Evolutionary conservation across 2,888 invertebrate species (phyloP).

Genomic region (Brenthis daphne): DNA sequence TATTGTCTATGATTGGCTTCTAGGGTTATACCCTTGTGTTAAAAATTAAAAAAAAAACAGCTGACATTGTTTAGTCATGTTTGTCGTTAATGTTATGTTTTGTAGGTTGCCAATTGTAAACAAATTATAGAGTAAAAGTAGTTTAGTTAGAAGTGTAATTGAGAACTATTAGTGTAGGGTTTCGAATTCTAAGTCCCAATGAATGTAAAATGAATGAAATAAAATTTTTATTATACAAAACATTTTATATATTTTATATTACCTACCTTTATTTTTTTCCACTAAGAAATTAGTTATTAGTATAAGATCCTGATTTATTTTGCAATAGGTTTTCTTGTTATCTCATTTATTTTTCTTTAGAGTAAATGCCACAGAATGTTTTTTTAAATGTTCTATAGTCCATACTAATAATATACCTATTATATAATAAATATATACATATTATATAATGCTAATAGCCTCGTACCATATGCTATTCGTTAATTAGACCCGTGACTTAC

Average conservation of each 20-base stretch:
- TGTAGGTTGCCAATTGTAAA: conserved; percentile 27
- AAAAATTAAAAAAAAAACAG: neutral
- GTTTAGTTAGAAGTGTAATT: conserved; percentile 39
- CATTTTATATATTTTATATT: neutral
- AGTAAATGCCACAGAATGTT: too few species aligned
- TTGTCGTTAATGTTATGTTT: conserved; percentile 10
- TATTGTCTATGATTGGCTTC: conserved; percentile 23
- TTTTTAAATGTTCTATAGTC: too few species aligned
- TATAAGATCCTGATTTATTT: neutral
- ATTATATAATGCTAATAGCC: too few species aligned
- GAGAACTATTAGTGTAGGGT: conserved; percentile 42
- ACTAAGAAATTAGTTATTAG: neutral
- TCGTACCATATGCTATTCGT: too few species aligned
- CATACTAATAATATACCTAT: too few species aligned
- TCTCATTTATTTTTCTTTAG: too few species aligned
- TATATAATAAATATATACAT: too few species aligned
- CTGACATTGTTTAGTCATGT: conserved; percentile 2
- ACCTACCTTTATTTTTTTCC: neutral
- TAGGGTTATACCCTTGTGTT: conserved; percentile 5
- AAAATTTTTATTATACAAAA: conserved; percentile 30
- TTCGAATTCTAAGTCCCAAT: conserved; percentile 39
- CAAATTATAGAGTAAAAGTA: conserved; percentile 36
- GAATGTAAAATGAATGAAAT: conserved; percentile 30
- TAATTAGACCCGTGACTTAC: too few species aligned
- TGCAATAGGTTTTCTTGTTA: too few species aligned